Evolutionary conservation across 2,888 invertebrate species (phyloP), one percentile per base, ranked within the genome.

Genomic region (Bursaphelenchus okinawaensis): DNA sequence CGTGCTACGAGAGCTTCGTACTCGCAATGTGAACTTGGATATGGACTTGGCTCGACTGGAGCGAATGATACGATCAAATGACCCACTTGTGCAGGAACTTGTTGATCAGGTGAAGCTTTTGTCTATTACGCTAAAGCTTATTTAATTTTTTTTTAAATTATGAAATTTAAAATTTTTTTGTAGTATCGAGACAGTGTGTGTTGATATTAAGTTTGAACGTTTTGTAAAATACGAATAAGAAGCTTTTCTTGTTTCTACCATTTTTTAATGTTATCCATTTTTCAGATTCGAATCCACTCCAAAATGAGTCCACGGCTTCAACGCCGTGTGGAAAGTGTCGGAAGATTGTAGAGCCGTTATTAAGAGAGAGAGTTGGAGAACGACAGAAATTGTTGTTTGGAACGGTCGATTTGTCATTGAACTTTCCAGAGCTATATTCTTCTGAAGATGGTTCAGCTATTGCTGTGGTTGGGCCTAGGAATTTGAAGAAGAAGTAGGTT

Each of bases 1-100:
- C 58, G 73, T 76, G 50, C 67, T 79, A 50, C 71, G 75, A 59
- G 76, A 78, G 51, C 64, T 79, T 63, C 71, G 76, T 7, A 52
- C 63, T 23, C 52, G 62, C 50, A 69, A 69, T 58, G 65, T 52
- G 12, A 67, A 57, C 28, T 51, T 69, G 27, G 69, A 66, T n/a
- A 51, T 51, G 52, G 62, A 58, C 40, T 59, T 69, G 63, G 66
- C 65, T 55, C 67, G 69, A 58, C 65, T 74, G 57, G 66, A 69
- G n/a, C 26, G 24, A 62, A 58, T 64, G 55, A 60, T 63, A 58
- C 26, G 50, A 20, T 59, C 60, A 20, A 24, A 50, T n/a, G 60
- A 27, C 19, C 40, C 51, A 12, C 22, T 26, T 4, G 27, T 23
- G 4, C 56, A 28, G 27, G 19, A 56, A 20, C 27, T 56, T 1